Conservation (phyloP, 2,888 invertebrate species). For the Laothoe populi region DNA sequence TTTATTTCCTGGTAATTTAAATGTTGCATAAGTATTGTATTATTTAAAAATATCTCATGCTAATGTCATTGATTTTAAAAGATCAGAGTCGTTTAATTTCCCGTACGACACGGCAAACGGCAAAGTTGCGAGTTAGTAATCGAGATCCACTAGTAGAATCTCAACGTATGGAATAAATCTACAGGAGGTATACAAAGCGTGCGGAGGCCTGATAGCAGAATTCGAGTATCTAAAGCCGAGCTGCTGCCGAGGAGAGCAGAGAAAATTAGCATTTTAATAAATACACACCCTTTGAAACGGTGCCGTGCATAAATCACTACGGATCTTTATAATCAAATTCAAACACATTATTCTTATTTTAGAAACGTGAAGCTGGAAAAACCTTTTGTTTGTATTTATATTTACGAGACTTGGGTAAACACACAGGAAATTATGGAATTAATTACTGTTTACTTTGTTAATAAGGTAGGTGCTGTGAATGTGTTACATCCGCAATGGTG, state of each 20-base stretch:
- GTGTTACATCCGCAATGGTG: too few relatives aligned
- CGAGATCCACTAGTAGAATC: constrained; percentile 52
- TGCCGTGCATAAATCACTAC: constrained; percentile 77
- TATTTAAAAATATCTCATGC: too few relatives aligned
- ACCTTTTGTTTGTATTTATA: constrained; percentile 35
- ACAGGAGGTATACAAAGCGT: constrained; percentile 81
- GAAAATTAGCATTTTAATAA: constrained; percentile 85
- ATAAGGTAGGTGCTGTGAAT: not conserved
- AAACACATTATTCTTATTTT: constrained; percentile 80
- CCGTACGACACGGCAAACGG: too few relatives aligned
- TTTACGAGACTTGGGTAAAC: constrained; percentile 13
- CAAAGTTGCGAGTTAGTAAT: too few relatives aligned
- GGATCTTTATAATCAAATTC: constrained; percentile 84
- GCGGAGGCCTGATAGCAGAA: constrained; percentile 73
- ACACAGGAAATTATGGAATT: not conserved
- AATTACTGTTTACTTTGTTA: constrained; percentile 4
- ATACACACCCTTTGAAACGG: constrained; percentile 83
- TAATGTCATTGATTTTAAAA: too few relatives aligned
- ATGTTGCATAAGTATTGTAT: too few relatives aligned
- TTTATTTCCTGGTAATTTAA: too few relatives aligned
- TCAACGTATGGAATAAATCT: constrained; percentile 80
- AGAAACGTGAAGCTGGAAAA: constrained; percentile 59
- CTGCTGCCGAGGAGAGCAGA: constrained; percentile 62
- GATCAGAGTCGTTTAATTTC: too few relatives aligned
- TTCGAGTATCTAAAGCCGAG: constrained; percentile 72